phyloP scores from a whole-genome alignment of 2,888 invertebrate genomes.

The Blastobasis lacticolella region DNA sequence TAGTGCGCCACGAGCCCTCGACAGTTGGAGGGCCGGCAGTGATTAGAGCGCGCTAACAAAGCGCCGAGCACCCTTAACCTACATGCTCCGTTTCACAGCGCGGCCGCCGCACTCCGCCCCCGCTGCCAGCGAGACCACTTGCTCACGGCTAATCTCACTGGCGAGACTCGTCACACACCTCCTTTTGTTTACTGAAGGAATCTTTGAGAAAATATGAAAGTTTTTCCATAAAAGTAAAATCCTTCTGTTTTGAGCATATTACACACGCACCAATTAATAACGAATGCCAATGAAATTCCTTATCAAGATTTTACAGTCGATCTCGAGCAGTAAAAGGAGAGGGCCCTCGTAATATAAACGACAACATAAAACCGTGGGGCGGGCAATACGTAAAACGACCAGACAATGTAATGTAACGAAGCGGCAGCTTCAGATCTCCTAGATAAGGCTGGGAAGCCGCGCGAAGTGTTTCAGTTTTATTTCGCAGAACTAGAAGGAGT shows the following conservation, averaged over 20 bases:
- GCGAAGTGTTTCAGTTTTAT: conserved; percentile 48
- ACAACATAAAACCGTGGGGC: conserved; percentile 40
- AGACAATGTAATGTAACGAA: conserved; percentile 36
- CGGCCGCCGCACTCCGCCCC: conserved; percentile 49
- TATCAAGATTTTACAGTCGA: conserved; percentile 36
- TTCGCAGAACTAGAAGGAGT: conserved; percentile 46
- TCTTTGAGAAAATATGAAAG: too few species aligned
- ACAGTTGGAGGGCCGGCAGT: conserved; percentile 59
- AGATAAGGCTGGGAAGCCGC: conserved; percentile 40
- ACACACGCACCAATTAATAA: too few species aligned
- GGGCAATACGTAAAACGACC: conserved; percentile 47
- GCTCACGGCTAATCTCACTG: conserved; percentile 44
- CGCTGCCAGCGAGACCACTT: conserved; percentile 47
- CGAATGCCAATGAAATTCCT: conserved; percentile 16
- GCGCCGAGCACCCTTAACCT: conserved; percentile 67
- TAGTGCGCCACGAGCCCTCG: conserved; percentile 61
- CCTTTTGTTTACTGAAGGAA: conserved; percentile 2
- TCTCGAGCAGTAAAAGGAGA: conserved; percentile 36
- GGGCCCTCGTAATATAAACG: conserved; percentile 39
- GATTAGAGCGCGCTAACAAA: conserved; percentile 74
- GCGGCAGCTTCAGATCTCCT: conserved; percentile 37
- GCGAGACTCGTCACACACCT: conserved; percentile 1
- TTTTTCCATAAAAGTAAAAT: too few species aligned
- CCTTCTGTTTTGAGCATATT: too few species aligned
- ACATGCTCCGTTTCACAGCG: conserved; percentile 70